A percentile compares a stretch with the other conserved stretches of the same genome.
These are phyloP conservation scores for Phasia obesa DNA, from an alignment of 2,888 invertebrate genomes.

Conservation along the genomic window DNA sequence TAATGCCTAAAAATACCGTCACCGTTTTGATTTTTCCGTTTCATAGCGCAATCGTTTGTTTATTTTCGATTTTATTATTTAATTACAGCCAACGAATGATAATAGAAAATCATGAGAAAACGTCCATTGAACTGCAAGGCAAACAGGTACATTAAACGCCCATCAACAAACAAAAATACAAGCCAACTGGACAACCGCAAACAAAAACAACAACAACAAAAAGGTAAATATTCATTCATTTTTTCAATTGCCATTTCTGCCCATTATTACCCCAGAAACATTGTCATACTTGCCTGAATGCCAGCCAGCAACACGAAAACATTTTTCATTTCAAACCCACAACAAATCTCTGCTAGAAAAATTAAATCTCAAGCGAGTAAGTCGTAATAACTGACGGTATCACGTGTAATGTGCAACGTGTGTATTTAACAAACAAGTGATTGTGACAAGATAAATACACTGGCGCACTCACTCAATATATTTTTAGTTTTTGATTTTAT, in stretches of 20 bases:
- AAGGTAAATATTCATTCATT: conserved; percentile 48
- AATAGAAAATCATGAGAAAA: conserved; percentile 51
- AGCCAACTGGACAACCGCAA: conserved; percentile 51
- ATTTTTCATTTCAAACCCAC: conserved; percentile 59
- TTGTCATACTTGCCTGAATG: conserved; percentile 22
- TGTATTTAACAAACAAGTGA: conserved; percentile 63
- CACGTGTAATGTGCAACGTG: conserved; percentile 50
- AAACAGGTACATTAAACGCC: conserved; percentile 78
- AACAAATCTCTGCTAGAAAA: neutral
- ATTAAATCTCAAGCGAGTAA: conserved; percentile 4
- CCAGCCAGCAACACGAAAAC: conserved; percentile 21
- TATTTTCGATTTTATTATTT: conserved; percentile 31
- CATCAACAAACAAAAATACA: conserved; percentile 63
- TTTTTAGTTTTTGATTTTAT: conserved; percentile 22
- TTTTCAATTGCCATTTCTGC: conserved; percentile 45
- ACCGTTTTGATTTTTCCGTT: conserved; percentile 8
- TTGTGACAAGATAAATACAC: conserved; percentile 66
- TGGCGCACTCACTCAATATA: conserved; percentile 35
- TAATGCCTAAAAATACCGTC: neutral
- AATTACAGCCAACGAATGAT: conserved; percentile 48
- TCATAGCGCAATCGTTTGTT: neutral
- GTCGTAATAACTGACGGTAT: conserved; percentile 13
- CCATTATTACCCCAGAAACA: conserved; percentile 47
- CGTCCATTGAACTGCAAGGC: conserved; percentile 82
- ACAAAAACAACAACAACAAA: conserved; percentile 23